Base-by-base conservation (phyloP, 2,113 vertebrate genomes). In the Carassius carassius region DNA sequence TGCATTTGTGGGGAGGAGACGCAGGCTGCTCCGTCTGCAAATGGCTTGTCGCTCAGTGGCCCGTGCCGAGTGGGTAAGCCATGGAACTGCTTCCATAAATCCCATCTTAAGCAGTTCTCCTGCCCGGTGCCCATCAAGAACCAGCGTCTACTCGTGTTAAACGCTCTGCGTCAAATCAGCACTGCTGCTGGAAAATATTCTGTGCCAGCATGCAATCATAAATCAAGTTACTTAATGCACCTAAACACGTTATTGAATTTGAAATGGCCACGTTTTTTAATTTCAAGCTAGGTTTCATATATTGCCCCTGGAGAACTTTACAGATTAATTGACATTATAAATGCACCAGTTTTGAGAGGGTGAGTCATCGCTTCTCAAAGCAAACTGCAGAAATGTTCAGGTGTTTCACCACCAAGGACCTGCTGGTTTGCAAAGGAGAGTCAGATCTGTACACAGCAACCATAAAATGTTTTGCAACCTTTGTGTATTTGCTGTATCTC, bases 1-100 rank as follows among this genome's bases (percentile, higher is more conserved):
- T 89, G 83, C 84, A 85, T 81, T 90, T 90, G 89, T 21, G 88
- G 89, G 81, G 83, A 87, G 79, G 69, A 83, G 82, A 37, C 69
- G 32, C 76, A 70, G 78, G 86, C 86, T 73, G 86, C 84, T 84
- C 72, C 54, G 78, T 86, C 82, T 56, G 76, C 85, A 54, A 51
- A 78, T 78, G 83, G 85, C 75, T 79, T 80, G 75, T 60, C 81
- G 60, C 37, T 87, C 81, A 54, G 60, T 80, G 78, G 78, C 78
- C 78, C 78, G 78, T 81, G 63, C 63, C 25, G 62, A 81, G 63
- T 7, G 84, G n/a, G 77, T 84, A 76, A 49, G 81, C 21, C 81
- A 70, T 67, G 41, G 70, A 85, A 89, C 65, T 78, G 74, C 78
- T 86, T 84, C 60, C 65, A 84, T 86, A 86, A 87, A 86, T 88